Percentiles rank a stretch among this genome's conserved stretches.
phyloP scores from a whole-genome alignment of 2,797 vertebrate genomes.

The Propithecus perrieri region DNA sequence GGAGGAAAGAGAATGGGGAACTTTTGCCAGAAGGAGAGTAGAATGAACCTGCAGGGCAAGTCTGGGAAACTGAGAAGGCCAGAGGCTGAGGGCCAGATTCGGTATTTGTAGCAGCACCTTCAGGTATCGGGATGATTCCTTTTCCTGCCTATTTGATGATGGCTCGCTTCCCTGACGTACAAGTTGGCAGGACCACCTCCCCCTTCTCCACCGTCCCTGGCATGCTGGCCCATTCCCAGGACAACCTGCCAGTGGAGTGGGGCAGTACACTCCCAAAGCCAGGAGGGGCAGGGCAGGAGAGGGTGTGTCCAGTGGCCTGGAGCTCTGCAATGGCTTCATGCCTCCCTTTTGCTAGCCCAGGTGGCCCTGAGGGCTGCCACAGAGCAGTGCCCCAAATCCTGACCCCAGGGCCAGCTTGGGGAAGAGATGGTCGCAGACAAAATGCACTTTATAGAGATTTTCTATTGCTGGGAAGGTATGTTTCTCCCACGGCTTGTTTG shows the following conservation, averaged over 20 bases:
- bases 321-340: not conserved
- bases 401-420: constrained; percentile 39
- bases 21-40: fast-evolving
- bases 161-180: not conserved
- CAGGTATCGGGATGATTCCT: not conserved
- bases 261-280: not conserved
- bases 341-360: not conserved
- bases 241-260: not conserved
- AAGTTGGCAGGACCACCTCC: not conserved
- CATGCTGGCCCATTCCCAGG: not conserved
- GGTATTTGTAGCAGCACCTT: not conserved
- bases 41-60: not conserved
- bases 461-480: constrained; percentile 71
- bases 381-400: not conserved
- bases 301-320: not conserved
- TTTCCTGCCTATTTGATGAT: not conserved
- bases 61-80: not conserved
- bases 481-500: constrained; percentile 77
- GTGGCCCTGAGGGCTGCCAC: constrained; percentile 50
- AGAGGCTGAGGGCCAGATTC: not conserved
- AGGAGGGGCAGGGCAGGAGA: not conserved
- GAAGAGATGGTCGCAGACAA: constrained; percentile 49
- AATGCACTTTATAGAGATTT: constrained; percentile 81
- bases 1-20: not conserved
- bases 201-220: not conserved